Evolutionary conservation across 2,888 invertebrate species (phyloP).

Genomic region (Dicranocentrus wangi): DNA sequence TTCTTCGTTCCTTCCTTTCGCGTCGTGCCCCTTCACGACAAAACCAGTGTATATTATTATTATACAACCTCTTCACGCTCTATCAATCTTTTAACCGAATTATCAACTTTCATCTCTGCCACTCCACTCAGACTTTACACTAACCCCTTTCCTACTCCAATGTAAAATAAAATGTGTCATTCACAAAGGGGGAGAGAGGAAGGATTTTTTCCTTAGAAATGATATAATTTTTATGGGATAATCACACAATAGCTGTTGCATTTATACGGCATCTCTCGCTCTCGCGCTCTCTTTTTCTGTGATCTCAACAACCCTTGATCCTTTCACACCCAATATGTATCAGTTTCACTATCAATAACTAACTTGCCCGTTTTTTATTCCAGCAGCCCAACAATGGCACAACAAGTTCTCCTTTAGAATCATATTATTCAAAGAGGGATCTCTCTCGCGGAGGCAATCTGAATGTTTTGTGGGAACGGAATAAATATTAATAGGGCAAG

Average conservation of each 20-base stretch:
- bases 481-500: too few species aligned
- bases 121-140: too few species aligned
- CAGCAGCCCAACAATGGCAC: too few species aligned
- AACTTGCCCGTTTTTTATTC: background rate
- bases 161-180: background rate
- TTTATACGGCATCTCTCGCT: background rate
- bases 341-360: constrained; percentile 5
- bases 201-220: background rate
- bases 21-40: background rate
- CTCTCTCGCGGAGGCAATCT: too few species aligned
- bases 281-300: background rate
- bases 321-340: too few species aligned
- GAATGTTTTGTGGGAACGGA: too few species aligned
- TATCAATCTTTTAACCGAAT: background rate
- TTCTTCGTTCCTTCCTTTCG: background rate
- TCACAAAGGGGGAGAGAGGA: background rate
- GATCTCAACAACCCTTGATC: too few species aligned
- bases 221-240: too few species aligned
- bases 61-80: background rate
- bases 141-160: background rate
- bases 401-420: background rate
- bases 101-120: background rate
- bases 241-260: too few species aligned
- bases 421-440: too few species aligned
- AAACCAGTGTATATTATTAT: too few species aligned